Base-by-base conservation (phyloP, 2,797 vertebrate species). In the Trachops cirrhosus region DNA sequence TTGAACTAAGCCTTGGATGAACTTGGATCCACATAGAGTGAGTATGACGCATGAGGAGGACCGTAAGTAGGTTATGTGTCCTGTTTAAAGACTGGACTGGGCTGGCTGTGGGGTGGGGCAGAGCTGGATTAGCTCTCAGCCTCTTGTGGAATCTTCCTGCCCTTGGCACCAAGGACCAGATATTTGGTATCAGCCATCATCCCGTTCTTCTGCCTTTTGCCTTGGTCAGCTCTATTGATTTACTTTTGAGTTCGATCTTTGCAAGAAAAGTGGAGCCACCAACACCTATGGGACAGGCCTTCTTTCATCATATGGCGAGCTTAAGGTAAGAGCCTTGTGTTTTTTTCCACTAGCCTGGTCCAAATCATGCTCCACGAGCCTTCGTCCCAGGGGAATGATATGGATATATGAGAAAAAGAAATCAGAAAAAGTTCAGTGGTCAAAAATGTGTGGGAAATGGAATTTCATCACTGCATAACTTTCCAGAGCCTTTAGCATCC, bases 181-280 rank as follows among this genome's bases (percentile, higher is more conserved):
- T 37, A 34, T 16, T 92, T 73, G 50, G 41, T 37, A 77, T 84
- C 32, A 10, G 39, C 67, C 29, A 44, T 62, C 12, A 68, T 54
- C 46, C 19, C 9, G 3, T 44, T 67, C 39, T 59, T 77, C 16
- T 46, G 18, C 70, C 44, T 26, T 21, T 29, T 59, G 2, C 44
- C 26, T 41, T 90, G 80, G 46, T 26, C 90, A 99, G 98, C 95
- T 99, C 48, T 99, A 99, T 89, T 99, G 99, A 99, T 99, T 99
- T 89, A 99, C 99, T 29, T 98, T 99, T 93, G 99, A 99, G 96
- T 99, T 99, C 62, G 98, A 99, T n/a, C 98, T 99, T 89, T 99
- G 98, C 92, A 99, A 99, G 96, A 98, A 99, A 98, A 99, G 99
- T 0, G 98, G 98, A 64, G 57, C 91, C 0, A 98, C 99, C 83